Percentiles rank a stretch among this genome's conserved stretches.
phyloP scores from a whole-genome alignment of 2,888 invertebrate genomes.

The Trichopoda pennipes region DNA sequence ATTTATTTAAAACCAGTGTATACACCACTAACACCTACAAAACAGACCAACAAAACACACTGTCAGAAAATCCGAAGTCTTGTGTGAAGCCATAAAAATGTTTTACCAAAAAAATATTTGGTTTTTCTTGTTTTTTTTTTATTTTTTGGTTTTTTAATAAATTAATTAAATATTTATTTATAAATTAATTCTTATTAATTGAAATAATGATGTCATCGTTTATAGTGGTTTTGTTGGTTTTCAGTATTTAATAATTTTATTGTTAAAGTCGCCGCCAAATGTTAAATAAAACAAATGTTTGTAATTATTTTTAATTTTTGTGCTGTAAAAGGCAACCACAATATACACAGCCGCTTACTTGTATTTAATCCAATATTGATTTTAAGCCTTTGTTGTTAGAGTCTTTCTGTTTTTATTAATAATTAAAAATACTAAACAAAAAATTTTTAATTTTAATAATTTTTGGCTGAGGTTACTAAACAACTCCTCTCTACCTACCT shows the following conservation, averaged over 20 bases:
- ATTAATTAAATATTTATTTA: conserved; percentile 33
- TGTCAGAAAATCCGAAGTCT: not conserved
- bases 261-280: conserved; percentile 4
- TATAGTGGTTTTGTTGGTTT: not conserved
- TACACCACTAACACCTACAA: not conserved
- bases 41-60: not conserved
- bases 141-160: not conserved
- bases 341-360: too few relatives aligned
- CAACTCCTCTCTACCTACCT: too few relatives aligned
- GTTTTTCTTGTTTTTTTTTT: not conserved
- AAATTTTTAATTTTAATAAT: too few relatives aligned
- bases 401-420: too few relatives aligned
- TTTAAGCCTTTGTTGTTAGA: too few relatives aligned
- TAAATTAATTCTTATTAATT: conserved; percentile 21
- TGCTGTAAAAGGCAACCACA: too few relatives aligned
- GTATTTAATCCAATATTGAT: too few relatives aligned
- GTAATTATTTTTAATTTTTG: not conserved
- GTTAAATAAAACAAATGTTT: not conserved
- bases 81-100: conserved; percentile 25
- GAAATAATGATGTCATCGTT: conserved; percentile 40
- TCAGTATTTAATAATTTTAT: not conserved
- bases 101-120: conserved; percentile 4
- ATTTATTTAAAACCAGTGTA: not conserved
- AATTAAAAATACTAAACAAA: too few relatives aligned
- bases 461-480: too few relatives aligned